Conservation (phyloP, 2,888 invertebrate species). For the Bombylius discolor region DNA sequence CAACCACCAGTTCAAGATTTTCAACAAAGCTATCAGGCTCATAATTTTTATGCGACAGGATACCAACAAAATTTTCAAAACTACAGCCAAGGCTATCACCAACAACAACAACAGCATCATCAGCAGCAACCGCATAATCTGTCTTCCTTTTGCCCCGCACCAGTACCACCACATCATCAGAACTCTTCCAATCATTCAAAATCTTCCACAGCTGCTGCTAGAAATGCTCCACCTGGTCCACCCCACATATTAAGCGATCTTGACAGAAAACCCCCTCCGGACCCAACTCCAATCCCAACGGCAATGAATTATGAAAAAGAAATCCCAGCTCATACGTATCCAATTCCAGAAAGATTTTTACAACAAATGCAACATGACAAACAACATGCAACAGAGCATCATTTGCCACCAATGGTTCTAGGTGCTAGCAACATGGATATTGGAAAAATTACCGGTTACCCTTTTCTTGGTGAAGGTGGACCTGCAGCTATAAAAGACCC, state of each 20-base stretch:
- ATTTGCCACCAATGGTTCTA: conserved; percentile 9
- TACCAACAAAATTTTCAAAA: conserved; percentile 13
- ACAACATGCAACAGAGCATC: conserved; percentile 17
- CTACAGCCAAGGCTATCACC: conserved; percentile 11
- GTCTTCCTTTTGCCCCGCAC: conserved; percentile 19
- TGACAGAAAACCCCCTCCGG: conserved; percentile 27
- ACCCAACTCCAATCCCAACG: conserved; percentile 30
- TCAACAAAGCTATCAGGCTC: conserved; percentile 10
- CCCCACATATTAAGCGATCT: conserved; percentile 20
- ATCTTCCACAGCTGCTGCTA: conserved; percentile 13
- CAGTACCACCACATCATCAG: conserved; percentile 8
- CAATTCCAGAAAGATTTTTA: conserved; percentile 29
- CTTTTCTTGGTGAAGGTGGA: conserved; percentile 57
- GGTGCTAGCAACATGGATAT: neutral
- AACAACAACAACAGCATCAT: conserved; percentile 16
- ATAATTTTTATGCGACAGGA: conserved; percentile 10
- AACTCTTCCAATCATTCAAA: conserved; percentile 16
- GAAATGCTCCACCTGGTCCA: neutral
- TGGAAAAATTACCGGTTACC: conserved; percentile 33
- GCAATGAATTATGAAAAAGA: conserved; percentile 37
- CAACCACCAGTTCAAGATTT: conserved; percentile 20
- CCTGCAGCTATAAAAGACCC: conserved; percentile 48
- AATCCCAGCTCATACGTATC: conserved; percentile 36
- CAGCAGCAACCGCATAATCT: conserved; percentile 24
- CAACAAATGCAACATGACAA: conserved; percentile 19